Conservation (phyloP, 2,797 vertebrate genomes). For the Sebastes hopkinsi region DNA sequence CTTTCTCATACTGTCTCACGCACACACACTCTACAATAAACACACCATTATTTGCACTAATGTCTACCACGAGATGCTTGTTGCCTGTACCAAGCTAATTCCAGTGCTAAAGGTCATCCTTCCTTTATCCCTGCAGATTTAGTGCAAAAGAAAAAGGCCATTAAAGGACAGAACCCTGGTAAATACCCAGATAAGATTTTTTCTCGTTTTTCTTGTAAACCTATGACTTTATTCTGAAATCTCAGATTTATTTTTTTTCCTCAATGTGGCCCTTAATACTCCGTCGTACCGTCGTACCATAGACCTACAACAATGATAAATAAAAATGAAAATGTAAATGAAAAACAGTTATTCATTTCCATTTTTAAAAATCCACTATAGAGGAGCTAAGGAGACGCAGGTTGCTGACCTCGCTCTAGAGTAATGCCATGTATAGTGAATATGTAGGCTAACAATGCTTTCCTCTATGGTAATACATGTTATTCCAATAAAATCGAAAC, state of each 20-base stretch:
- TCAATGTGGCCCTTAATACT: too few species aligned
- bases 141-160: background rate
- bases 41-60: constrained; percentile 20
- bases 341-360: too few species aligned
- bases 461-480: background rate
- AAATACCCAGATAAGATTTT: background rate
- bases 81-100: background rate
- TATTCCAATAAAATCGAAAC: background rate
- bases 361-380: too few species aligned
- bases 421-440: too few species aligned
- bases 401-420: too few species aligned
- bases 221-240: too few species aligned
- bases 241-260: too few species aligned
- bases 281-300: too few species aligned
- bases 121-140: background rate
- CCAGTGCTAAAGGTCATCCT: background rate
- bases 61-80: background rate
- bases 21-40: background rate
- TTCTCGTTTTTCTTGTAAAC: too few species aligned
- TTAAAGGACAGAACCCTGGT: background rate
- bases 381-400: too few species aligned
- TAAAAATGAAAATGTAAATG: too few species aligned
- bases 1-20: background rate
- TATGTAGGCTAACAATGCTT: background rate
- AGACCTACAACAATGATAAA: too few species aligned